Evolutionary conservation across 2,888 invertebrate genomes (phyloP).

Genomic region (Invenusta paracnida): DNA sequence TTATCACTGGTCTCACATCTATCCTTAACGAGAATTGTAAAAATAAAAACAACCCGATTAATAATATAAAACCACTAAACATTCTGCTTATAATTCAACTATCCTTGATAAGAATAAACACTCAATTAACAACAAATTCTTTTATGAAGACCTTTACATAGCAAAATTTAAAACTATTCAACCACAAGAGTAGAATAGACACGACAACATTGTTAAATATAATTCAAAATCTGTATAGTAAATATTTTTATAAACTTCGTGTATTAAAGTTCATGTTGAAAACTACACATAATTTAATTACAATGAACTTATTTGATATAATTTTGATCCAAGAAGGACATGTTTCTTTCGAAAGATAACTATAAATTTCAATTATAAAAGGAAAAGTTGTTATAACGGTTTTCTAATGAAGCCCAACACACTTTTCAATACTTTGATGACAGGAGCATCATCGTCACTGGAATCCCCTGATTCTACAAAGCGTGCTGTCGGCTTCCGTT

Average conservation of each 20-base stretch:
- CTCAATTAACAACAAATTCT: background rate
- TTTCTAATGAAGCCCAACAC: background rate
- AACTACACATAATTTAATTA: background rate
- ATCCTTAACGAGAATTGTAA: background rate
- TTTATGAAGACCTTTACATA: background rate
- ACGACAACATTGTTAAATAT: background rate
- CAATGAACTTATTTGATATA: background rate
- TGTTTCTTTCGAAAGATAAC: background rate
- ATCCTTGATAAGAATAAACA: background rate
- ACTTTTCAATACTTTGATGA: background rate
- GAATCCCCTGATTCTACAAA: background rate
- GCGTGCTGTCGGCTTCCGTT: background rate
- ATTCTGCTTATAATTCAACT: background rate
- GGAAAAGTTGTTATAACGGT: background rate
- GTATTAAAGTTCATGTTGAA: background rate
- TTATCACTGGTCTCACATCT: background rate
- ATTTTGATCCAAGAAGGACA: background rate
- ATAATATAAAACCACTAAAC: background rate
- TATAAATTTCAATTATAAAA: background rate
- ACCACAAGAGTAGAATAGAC: background rate
- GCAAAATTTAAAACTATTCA: background rate
- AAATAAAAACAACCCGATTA: background rate
- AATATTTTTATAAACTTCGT: background rate
- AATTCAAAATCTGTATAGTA: background rate
- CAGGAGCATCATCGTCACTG: background rate